These are phyloP conservation scores for Macroteleia sp. DNA, from an alignment of 2,888 invertebrate genomes.

Conservation along the genomic window DNA sequence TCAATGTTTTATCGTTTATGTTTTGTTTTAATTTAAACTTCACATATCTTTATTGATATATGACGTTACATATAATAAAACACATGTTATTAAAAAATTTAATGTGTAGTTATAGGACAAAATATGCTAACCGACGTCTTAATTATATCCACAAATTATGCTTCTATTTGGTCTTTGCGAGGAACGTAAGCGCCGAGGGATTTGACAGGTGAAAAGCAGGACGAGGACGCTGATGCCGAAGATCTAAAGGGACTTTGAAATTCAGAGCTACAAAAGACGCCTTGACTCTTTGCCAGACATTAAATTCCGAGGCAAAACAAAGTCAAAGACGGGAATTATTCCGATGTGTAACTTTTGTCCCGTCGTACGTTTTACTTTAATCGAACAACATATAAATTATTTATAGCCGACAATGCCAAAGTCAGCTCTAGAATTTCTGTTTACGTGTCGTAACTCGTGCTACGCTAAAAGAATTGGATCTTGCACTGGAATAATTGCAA, in stretches of 20 bases:
- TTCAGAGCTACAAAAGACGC: conserved; percentile 35
- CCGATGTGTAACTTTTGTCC: conserved; percentile 24
- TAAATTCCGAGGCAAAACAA: conserved; percentile 30
- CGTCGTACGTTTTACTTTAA: conserved; percentile 28
- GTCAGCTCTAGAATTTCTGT: background rate
- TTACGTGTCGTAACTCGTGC: background rate
- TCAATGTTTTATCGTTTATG: no score
- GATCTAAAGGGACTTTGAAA: conserved; percentile 44
- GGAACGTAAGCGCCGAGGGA: conserved; percentile 37
- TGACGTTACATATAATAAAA: no score
- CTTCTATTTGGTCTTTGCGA: conserved; percentile 28
- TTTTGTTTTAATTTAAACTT: no score
- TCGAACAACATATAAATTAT: conserved; percentile 38
- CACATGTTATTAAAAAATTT: conserved; percentile 38
- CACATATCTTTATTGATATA: no score
- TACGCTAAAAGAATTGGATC: no score
- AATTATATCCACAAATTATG: conserved; percentile 39
- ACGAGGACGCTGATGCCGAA: conserved; percentile 26
- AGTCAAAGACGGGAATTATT: conserved; percentile 42
- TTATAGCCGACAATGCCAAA: conserved; percentile 24
- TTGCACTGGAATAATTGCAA: no score
- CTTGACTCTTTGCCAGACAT: conserved; percentile 37
- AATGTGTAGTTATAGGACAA: conserved; percentile 18
- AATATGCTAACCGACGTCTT: conserved; percentile 31
- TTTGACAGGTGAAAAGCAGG: conserved; percentile 40